Evolutionary conservation across 1,140 invertebrate genomes (phyloP), one percentile per base, ranked within the genome.

Genomic region (Campodea augens): DNA sequence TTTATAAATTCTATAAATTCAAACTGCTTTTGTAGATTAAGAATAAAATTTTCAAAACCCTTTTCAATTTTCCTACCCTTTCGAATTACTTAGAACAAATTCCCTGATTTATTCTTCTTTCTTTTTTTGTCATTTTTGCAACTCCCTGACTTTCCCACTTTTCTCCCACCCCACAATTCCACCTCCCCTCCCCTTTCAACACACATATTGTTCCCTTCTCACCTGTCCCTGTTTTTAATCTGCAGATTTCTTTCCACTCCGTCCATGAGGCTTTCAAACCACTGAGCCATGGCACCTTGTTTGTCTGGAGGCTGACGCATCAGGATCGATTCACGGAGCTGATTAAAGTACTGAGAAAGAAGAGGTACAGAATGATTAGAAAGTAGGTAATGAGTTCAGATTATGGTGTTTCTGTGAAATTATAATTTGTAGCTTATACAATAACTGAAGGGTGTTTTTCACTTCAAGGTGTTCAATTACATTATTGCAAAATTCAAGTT

Each of bases 171-270:
- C n/a, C 2, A 40, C 22, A 20, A 47, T 48, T 10, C 18, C 10
- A 48, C 7, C 12, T 43, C 12, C 25, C 25, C 5, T 3, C 18
- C n/a, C 25, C 36, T 13, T 18, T 7, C 7, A 5, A 19, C 12
- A 27, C n/a, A 21, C 20, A 5, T 18, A 10, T 10, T 43, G 41
- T 43, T 57, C 59, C 67, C 61, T 39, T 13, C 19, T 7, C 7
- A 96, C 89, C 82, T 89, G 67, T 98, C 93, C 60, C 92, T 77
- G 66, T 98, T 98, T 71, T 93, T 96, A 21, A 85, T 88, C 22
- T 92, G 73, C 48, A 98, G 71, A 67, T 93, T 97, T 54, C 87
- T 71, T 65, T 97, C 92, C 53, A 98, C 89, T 20, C 88, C 88
- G 45, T 87, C 78, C 93, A 98, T 98, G 29, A 98, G 71, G 60